Conservation (phyloP, 2,797 vertebrate genomes). For the Tenualosa thibaudeaui region DNA sequence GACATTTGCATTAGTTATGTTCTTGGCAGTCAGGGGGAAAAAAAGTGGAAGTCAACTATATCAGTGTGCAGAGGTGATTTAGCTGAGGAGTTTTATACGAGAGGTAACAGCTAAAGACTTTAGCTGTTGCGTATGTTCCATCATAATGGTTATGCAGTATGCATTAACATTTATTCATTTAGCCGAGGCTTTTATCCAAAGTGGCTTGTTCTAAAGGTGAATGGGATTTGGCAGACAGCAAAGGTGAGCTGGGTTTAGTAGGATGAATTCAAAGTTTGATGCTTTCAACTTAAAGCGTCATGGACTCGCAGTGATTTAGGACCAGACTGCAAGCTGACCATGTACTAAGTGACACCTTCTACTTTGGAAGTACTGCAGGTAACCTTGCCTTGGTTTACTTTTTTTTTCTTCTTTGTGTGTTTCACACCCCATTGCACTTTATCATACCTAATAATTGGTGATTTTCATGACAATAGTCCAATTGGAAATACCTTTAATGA, state of each 20-base stretch:
- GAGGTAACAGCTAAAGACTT: not conserved
- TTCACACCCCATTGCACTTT: too few species aligned
- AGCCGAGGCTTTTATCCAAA: not conserved
- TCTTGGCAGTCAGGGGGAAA: not conserved
- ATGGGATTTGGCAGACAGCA: too few species aligned
- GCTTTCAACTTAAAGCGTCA: not conserved
- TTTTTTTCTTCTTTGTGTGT: too few species aligned
- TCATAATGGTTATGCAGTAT: not conserved
- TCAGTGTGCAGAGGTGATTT: not conserved
- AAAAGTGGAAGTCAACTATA: not conserved
- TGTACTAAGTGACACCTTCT: too few species aligned
- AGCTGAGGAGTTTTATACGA: not conserved
- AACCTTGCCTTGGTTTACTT: too few species aligned
- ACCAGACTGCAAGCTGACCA: too few species aligned
- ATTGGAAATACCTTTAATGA: too few species aligned
- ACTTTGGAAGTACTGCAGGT: too few species aligned
- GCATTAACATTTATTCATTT: not conserved
- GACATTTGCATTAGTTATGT: not conserved
- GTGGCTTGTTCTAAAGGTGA: not conserved
- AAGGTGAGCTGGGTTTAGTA: not conserved
- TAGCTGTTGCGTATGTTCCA: not conserved
- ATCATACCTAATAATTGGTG: too few species aligned
- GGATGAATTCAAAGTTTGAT: not conserved
- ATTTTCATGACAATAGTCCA: too few species aligned
- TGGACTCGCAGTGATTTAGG: too few species aligned